Evolutionary conservation across 2,888 invertebrate genomes (phyloP).

Genomic region (Drosophila neonasuta): DNA sequence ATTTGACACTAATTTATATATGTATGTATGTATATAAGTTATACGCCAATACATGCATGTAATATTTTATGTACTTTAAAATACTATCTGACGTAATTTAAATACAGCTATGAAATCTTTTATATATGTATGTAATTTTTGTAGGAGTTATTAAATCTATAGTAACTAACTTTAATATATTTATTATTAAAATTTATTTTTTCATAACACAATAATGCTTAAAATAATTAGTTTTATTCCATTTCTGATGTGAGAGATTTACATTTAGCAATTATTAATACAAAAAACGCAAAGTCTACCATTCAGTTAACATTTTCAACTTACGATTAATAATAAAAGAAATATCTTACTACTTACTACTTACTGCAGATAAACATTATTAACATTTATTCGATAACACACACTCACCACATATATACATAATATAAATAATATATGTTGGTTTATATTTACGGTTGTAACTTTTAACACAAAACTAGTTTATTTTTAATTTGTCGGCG

Average conservation of each 20-base stretch:
- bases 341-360: not conserved
- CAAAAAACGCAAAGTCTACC: not conserved
- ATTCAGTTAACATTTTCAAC: not conserved
- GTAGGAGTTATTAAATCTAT: not conserved
- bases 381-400: not conserved
- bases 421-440: not conserved
- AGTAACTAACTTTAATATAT: not conserved
- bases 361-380: not conserved
- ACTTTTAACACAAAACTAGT: not conserved
- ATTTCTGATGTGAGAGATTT: not conserved
- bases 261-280: not conserved
- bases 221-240: not conserved
- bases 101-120: too few species aligned
- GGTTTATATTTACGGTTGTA: not conserved
- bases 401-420: not conserved
- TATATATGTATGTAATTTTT: too few species aligned
- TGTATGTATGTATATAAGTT: too few species aligned
- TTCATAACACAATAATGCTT: not conserved
- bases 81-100: too few species aligned
- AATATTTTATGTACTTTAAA: too few species aligned
- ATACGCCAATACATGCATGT: too few species aligned
- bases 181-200: not conserved
- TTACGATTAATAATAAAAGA: not conserved
- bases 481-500: too few species aligned
- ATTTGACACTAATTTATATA: too few species aligned